Base-by-base conservation (phyloP, 2,888 invertebrate genomes). In the Papilio protenor region DNA sequence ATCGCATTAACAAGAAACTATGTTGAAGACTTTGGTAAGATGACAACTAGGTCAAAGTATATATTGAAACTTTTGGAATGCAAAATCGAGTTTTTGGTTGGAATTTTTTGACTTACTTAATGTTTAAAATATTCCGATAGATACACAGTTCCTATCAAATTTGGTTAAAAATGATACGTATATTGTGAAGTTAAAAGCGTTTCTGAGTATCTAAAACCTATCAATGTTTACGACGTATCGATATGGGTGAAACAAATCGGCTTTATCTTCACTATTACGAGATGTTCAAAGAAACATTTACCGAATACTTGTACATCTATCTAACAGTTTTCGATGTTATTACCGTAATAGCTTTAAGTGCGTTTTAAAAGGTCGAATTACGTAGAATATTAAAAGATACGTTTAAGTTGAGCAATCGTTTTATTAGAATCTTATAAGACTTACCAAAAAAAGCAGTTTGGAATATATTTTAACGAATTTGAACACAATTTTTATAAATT, bases 1-100 rank as follows among this genome's bases (percentile, higher is more conserved):
- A 80, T 78, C 77, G 79, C 80, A 81, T 45, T 47, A 64, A 40
- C 21, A 1, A 45, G 45, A 33, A 45, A 73, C 66, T 69, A 69
- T 69, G 12, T 45, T 66, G 10, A 66, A 40, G 12, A 18, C 18
- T 33, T 45, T 69, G 40, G 12, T 69, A 69, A 14, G 27, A 27
- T 45, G 40, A 21, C 45, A 45, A 66, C 18, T 45, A 45, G 18
- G 40, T 66, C 33, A 11, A 66, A 66, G 66, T 66, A n/a, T 18
- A 64, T n/a, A n/a, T 18, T 64, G 14, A 33, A 27, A 16, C 5
- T 64, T 18, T 18, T 27, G 27, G 16, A 2, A 23, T 64, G 16
- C 5, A 33, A 33, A 11, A 11, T 3, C 61, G 16, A 57, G 59
- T 1, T 59, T n/a, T 59, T 12, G 2, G 8, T 61, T 27, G 27